Conservation (phyloP, 2,888 invertebrate genomes). For the Idaea biselata region DNA sequence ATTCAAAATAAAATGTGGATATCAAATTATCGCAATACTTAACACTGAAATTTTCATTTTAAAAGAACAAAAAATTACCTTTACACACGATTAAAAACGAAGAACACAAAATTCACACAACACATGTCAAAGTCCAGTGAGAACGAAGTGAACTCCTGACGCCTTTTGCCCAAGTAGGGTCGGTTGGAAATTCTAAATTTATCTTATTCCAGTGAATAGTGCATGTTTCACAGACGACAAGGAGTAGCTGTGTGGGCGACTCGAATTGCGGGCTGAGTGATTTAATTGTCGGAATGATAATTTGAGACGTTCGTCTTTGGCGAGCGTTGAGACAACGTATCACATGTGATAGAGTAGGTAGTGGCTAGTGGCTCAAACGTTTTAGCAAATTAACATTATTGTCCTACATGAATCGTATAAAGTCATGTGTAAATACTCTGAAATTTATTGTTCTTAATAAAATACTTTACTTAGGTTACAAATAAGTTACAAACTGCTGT, state of each 20-base stretch:
- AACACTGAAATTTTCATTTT: background rate
- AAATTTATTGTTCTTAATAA: too few relatives aligned
- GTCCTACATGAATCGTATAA: background rate
- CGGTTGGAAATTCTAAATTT: slow-evolving; percentile 78
- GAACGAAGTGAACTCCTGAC: slow-evolving; percentile 58
- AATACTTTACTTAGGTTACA: too few relatives aligned
- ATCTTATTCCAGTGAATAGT: slow-evolving; percentile 68
- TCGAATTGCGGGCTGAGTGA: slow-evolving; percentile 65
- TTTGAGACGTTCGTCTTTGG: slow-evolving; percentile 53
- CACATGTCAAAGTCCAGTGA: slow-evolving; percentile 52
- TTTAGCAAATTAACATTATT: background rate
- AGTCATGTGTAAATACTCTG: too few relatives aligned
- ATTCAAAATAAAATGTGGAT: too few relatives aligned
- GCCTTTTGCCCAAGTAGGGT: slow-evolving; percentile 70
- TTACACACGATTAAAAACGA: slow-evolving; percentile 27
- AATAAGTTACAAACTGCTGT: too few relatives aligned
- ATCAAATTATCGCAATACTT: background rate
- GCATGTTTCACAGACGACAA: slow-evolving; percentile 60
- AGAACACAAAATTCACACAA: slow-evolving; percentile 34
- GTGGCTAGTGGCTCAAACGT: background rate
- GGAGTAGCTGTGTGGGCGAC: slow-evolving; percentile 59
- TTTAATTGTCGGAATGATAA: slow-evolving; percentile 62
- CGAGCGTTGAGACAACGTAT: background rate
- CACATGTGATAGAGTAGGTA: background rate
- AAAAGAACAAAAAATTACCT: slow-evolving; percentile 28